These are phyloP conservation scores for Cryptus armator DNA, from an alignment of 2,888 invertebrate genomes.

Conservation along the genomic window DNA sequence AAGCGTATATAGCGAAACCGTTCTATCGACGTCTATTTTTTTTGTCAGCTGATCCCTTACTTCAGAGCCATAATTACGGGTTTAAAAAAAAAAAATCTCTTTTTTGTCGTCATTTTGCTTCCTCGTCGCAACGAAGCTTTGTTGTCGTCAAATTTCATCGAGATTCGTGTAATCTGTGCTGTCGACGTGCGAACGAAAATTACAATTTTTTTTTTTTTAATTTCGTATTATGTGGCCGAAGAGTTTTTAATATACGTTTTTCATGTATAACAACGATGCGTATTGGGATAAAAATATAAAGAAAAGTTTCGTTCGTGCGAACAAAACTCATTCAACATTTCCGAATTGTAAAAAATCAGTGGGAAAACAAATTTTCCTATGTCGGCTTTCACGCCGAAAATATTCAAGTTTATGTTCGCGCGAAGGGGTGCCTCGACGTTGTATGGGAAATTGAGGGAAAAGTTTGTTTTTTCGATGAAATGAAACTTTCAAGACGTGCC, in stretches of 20 bases:
- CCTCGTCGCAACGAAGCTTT: background rate
- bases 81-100: background rate
- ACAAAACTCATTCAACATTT: background rate
- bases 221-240: background rate
- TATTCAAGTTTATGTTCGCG: background rate
- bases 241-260: background rate
- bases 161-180: background rate
- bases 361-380: background rate
- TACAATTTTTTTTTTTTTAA: too few relatives aligned
- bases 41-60: slow-evolving; percentile 15
- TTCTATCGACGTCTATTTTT: slow-evolving; percentile 1
- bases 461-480: slow-evolving; percentile 27
- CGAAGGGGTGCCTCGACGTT: background rate
- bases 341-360: background rate
- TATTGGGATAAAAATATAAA: background rate
- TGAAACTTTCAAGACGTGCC: slow-evolving; percentile 30
- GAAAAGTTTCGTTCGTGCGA: background rate
- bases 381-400: slow-evolving; percentile 11
- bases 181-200: background rate
- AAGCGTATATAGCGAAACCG: slow-evolving; percentile 15
- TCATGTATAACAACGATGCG: background rate
- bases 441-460: background rate
- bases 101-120: background rate
- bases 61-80: background rate
- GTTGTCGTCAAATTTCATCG: background rate